Conservation (phyloP, 1,140 invertebrate genomes). For the Eubasilissa regina region DNA sequence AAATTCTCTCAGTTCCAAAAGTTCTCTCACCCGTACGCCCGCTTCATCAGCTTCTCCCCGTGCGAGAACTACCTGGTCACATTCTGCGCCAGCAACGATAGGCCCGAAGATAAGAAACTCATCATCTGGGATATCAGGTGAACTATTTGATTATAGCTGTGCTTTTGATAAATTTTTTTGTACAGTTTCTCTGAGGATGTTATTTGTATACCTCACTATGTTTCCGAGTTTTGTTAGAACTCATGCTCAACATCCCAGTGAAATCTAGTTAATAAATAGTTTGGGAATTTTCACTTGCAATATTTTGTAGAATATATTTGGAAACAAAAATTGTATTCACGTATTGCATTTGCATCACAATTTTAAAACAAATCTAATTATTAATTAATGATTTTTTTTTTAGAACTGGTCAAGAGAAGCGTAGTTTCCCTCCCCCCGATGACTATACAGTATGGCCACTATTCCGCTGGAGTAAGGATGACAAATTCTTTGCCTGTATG, state of each 20-base stretch:
- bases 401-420: slow-evolving; percentile 91
- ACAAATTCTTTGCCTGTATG: slow-evolving; percentile 95
- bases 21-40: slow-evolving; percentile 92
- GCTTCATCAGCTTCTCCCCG: slow-evolving; percentile 98
- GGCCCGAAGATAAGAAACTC: slow-evolving; percentile 80
- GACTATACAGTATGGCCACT: slow-evolving; percentile 89
- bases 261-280: too few relatives aligned
- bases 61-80: slow-evolving; percentile 97
- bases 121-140: slow-evolving; percentile 94
- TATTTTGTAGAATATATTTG: too few relatives aligned
- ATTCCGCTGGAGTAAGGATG: slow-evolving; percentile 98
- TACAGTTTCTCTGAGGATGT: too few relatives aligned
- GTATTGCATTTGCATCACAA: too few relatives aligned
- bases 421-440: slow-evolving; percentile 90
- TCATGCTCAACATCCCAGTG: too few relatives aligned
- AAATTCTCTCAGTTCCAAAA: slow-evolving; percentile 93
- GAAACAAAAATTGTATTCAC: too few relatives aligned
- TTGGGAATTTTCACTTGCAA: too few relatives aligned
- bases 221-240: too few relatives aligned
- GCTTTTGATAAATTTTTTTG: background rate
- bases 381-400: slow-evolving; percentile 35
- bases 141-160: background rate
- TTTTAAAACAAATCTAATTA: too few relatives aligned
- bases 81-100: slow-evolving; percentile 85
- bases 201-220: background rate